phyloP scores from a whole-genome alignment of 2,113 vertebrate genomes.

The Theristicus caerulescens region DNA sequence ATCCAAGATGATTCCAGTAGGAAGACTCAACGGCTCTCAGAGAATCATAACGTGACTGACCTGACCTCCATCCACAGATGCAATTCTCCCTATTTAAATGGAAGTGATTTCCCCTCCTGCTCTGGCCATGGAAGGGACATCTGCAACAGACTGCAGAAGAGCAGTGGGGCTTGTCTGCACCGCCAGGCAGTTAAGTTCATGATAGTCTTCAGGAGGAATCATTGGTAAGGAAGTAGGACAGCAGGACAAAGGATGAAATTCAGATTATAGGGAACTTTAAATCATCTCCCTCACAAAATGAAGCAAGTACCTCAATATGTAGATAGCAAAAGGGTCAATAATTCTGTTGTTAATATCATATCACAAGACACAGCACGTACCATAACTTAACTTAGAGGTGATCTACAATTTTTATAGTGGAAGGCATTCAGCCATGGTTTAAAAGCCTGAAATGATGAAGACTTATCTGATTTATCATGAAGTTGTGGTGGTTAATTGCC shows the following conservation, averaged over 20 bases:
- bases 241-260: not conserved
- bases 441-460: not conserved
- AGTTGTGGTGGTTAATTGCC: not conserved
- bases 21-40: not conserved
- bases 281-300: not conserved
- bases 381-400: not conserved
- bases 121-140: not conserved
- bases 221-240: not conserved
- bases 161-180: not conserved
- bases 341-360: not conserved
- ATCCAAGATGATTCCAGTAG: accelerated
- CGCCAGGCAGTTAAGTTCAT: not conserved
- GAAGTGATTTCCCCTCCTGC: not conserved
- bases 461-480: not conserved
- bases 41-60: not conserved
- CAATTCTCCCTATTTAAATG: not conserved
- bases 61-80: not conserved
- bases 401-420: not conserved
- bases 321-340: not conserved
- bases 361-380: not conserved
- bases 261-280: not conserved
- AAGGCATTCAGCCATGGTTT: not conserved
- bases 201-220: not conserved
- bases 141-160: not conserved
- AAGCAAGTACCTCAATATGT: not conserved